Base-by-base conservation (phyloP, 2,797 vertebrate genomes). In the Dendrocincla fuliginosa region DNA sequence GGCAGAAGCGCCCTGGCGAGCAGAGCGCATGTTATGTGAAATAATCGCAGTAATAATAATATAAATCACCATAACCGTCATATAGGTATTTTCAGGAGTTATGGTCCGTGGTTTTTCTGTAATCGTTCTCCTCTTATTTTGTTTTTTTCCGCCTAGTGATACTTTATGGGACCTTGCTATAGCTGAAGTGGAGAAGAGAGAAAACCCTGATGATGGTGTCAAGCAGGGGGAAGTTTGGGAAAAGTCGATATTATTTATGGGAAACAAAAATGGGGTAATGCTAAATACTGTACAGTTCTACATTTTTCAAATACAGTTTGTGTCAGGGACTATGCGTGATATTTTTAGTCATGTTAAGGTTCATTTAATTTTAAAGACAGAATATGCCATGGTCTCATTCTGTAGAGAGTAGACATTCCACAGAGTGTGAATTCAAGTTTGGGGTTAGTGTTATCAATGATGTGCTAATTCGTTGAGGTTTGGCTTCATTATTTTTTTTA, bases 91-190 rank as follows among this genome's bases (percentile, higher is more conserved):
- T 76, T 24, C 28, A 25, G 37, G 42, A 71, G 56, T 81, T 81
- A 33, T 1, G 4, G n/a, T 39, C 42, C 42, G 17, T 35, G 7
- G 24, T 61, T 93, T 78, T 75, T 92, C n/a, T 91, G 23, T 96
- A 39, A 89, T 49, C 23, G 41, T 32, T 78, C 5, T 57, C 24
- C 18, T 13, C n/a, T 57, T 64, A 1, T 42, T 96, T 55, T 88
- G 52, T 56, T 93, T 97, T 71, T 44, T 90, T 68, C 87, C 37
- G 50, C 27, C 14, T 93, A 99, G 99, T 87, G 99, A 99, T 92
- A 98, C 98, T 41, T 90, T 99, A n/a, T 99, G 99, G 99, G 99
- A 99, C 71, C 96, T 98, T 77, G 99, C 99, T 35, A 97, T 98
- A 81, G 98, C 98, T 19, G 99, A 99, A 97, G 98, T 99, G 33